Evolutionary conservation across 2,888 invertebrate species (phyloP), one percentile per base, ranked within the genome.

Genomic region (Galerucella nymphaeae): DNA sequence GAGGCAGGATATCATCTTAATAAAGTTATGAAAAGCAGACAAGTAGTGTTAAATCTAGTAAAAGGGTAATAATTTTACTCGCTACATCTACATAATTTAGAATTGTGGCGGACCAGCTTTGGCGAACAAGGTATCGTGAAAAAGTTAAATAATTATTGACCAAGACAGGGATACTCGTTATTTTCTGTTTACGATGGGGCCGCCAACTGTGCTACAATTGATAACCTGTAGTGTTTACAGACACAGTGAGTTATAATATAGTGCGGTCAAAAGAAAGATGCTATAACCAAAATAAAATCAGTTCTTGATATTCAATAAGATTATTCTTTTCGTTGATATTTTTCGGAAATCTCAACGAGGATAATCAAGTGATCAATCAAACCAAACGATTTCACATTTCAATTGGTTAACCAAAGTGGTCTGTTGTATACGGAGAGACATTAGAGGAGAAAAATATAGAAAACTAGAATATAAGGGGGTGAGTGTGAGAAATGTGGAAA

Each of bases 181-280:
- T 80, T 80, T 80, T 80, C 80, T 79, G 81, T 84, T 83, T 81
- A 83, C 81, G 83, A 81, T 77, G 77, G 75, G 82, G 79, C 83
- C 83, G 77, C 85, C 84, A 78, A 80, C 84, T 80, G 80, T 76
- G 81, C 79, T 78, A 84, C 84, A 84, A 84, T 85, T 85, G 85
- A 85, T 84, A 84, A 84, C 85, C 85, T 82, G 84, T 82, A 82
- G 84, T 80, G 84, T 84, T 84, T 83, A 83, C 83, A 83, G 83
- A 80, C 81, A 79, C 78, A 74, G 79, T 77, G 75, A 80, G 80
- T 81, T 80, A 82, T 71, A 71, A 74, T 71, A 71, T 71, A 70
- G 64, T 71, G 62, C 68, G 41, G 71, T 63, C 62, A 64, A 66
- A 66, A 16, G 16, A 18, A 53, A 16, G 16, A 9, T 10, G 16